phyloP scores from a whole-genome alignment of 2,113 vertebrate genomes.

The Dipodomys ordii region DNA sequence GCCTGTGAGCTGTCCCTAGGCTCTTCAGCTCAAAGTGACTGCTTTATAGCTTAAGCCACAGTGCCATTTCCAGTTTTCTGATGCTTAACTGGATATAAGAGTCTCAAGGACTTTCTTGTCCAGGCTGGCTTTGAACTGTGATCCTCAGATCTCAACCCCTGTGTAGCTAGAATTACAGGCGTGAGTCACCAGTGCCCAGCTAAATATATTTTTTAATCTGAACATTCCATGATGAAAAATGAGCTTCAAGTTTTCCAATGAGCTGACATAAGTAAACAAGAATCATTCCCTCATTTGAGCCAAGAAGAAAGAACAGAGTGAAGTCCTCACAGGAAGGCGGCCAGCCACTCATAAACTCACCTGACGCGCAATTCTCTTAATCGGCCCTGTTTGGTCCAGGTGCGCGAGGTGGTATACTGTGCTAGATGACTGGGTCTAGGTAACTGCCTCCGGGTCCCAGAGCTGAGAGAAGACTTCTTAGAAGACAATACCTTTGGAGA shows the following conservation, averaged over 20 bases:
- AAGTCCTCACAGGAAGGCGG: not conserved
- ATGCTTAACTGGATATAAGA: too few relatives aligned
- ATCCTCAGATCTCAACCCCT: too few relatives aligned
- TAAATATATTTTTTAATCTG: not conserved
- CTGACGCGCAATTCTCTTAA: conserved; percentile 90
- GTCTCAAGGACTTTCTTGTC: too few relatives aligned
- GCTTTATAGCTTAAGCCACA: too few relatives aligned
- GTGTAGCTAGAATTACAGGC: too few relatives aligned
- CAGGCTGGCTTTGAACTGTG: too few relatives aligned
- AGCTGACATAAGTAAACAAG: not conserved
- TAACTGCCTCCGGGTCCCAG: not conserved
- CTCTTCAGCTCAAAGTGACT: too few relatives aligned
- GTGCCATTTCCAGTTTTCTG: too few relatives aligned
- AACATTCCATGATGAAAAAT: not conserved
- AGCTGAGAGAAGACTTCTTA: conserved; percentile 20
- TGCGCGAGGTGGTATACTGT: conserved; percentile 76
- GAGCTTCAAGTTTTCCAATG: not conserved
- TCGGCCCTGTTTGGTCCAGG: conserved; percentile 86
- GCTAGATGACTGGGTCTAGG: conserved; percentile 48
- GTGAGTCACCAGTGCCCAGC: too few relatives aligned
- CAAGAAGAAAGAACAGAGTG: not conserved
- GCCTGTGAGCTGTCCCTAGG: too few relatives aligned
- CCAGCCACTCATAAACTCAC: conserved; percentile 65
- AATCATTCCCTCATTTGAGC: conserved; percentile 14
- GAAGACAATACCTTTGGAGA: not conserved